A percentile compares a stretch with the other conserved stretches of the same genome.
Evolutionary conservation across 2,797 vertebrate genomes (phyloP).

Genomic region (Sebastes itinus): DNA sequence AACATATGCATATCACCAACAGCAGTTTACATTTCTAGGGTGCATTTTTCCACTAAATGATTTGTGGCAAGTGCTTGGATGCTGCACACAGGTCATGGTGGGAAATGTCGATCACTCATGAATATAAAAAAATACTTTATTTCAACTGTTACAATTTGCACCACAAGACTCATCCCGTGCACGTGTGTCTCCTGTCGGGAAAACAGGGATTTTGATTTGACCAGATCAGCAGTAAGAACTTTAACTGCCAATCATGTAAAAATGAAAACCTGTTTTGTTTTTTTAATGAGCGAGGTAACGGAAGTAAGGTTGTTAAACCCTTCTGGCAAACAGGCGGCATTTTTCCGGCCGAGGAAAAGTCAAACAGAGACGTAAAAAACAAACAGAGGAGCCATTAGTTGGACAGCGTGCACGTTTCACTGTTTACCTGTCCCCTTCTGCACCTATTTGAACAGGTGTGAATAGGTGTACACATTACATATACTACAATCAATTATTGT

Average conservation of each 20-base stretch:
- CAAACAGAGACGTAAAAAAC: constrained; percentile 32
- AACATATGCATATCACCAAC: no score
- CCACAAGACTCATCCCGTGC: neutral
- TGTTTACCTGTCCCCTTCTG: constrained; percentile 28
- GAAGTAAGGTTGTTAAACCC: constrained; percentile 31
- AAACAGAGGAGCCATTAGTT: constrained; percentile 33
- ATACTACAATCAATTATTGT: constrained; percentile 27
- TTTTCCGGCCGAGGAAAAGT: constrained; percentile 6
- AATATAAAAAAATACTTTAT: no score
- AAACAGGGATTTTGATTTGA: neutral
- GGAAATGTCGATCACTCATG: no score
- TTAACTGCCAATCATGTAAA: constrained; percentile 22
- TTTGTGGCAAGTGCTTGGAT: no score
- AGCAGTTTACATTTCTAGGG: neutral
- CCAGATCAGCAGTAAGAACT: neutral
- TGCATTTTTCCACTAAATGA: neutral
- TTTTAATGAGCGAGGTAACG: neutral
- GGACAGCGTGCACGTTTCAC: neutral
- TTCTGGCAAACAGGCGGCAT: constrained; percentile 20
- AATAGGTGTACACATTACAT: constrained; percentile 4
- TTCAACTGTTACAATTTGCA: neutral
- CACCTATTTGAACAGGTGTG: constrained; percentile 61
- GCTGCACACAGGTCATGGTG: neutral
- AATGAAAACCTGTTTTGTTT: neutral
- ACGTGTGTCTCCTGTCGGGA: neutral